Conservation (phyloP, 1,140 invertebrate genomes). For the Centruroides vittatus region DNA sequence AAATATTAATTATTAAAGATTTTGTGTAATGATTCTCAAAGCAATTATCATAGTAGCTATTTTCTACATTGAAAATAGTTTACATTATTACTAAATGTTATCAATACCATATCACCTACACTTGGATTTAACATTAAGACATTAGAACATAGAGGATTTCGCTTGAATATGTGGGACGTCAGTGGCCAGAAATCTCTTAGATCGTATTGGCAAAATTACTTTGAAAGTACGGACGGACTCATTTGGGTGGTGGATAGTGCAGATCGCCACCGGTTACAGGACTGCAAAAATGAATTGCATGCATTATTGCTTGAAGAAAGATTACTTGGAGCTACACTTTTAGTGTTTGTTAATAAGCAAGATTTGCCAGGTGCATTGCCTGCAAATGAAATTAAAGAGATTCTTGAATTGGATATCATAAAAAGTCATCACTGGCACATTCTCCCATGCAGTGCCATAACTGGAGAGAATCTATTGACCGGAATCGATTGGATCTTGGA, state of each 20-base stretch:
- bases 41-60: too few relatives aligned
- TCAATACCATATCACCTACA: conserved; percentile 90
- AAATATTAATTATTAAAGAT: too few relatives aligned
- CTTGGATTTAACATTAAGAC: conserved; percentile 98
- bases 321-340: conserved; percentile 77
- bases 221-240: conserved; percentile 94
- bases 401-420: conserved; percentile 72
- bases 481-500: conserved; percentile 93
- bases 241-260: conserved; percentile 99
- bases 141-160: conserved; percentile 82
- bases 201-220: conserved; percentile 99
- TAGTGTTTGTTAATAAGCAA: conserved; percentile 95
- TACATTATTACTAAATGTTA: conserved; percentile 30
- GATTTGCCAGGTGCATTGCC: conserved; percentile 80
- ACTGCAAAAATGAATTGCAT: conserved; percentile 76
- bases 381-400: conserved; percentile 69
- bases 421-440: conserved; percentile 97
- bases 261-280: conserved; percentile 72
- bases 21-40: too few relatives aligned
- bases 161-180: conserved; percentile 97
- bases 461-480: conserved; percentile 80
- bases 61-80: too few relatives aligned
- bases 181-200: conserved; percentile 93
- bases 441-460: conserved; percentile 83
- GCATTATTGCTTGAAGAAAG: conserved; percentile 77